Evolutionary conservation across 2,797 vertebrate species (phyloP), one percentile per base, ranked within the genome.

Genomic region (Ficedula albicollis): DNA sequence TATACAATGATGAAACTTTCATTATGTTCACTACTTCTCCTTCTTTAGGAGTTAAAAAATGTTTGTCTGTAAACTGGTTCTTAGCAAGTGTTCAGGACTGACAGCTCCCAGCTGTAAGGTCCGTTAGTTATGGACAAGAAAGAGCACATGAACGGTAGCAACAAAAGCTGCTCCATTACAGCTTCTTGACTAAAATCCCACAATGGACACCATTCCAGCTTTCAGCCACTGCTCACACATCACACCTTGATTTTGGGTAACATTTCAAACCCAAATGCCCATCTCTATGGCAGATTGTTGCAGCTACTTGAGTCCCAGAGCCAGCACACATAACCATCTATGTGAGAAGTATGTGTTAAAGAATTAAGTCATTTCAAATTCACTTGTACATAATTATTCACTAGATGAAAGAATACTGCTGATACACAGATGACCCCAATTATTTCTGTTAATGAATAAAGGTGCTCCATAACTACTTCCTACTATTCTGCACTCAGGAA

Each of bases 381-480:
- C 63, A 66, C 44, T 88, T 60, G 62, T 46, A 81, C 60, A 36
- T 81, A 81, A 93, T 69, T 81, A 79, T 84, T 90, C 70, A 41
- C 51, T 21, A 80, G 51, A 67, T 93, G 56, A 87, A 92, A 90
- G 80, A 76, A 69, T 66, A 56, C 22, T 88, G 86, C 77, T 90
- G 67, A 69, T 66, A 72, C 59, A 67, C 49, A 76, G 25, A 76
- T 87, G 80, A 94, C 66, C 89, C 54, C 73, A 84, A 87, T 95
- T 89, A 89, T 60, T 75, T 90, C 62, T 72, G 72, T 72, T 93
- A 92, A 92, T 67, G 72, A 72, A 75, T 49, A 82, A 91, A 86
- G n/a, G 58, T 93, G 66, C 13, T 48, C 43, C 58, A 0, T 48
- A 86, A 51, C 49, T 58, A 64, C 36, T 80, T 83, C 82, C 41